phyloP scores from a whole-genome alignment of 2,888 invertebrate species.

The Heteropelma amictum region DNA sequence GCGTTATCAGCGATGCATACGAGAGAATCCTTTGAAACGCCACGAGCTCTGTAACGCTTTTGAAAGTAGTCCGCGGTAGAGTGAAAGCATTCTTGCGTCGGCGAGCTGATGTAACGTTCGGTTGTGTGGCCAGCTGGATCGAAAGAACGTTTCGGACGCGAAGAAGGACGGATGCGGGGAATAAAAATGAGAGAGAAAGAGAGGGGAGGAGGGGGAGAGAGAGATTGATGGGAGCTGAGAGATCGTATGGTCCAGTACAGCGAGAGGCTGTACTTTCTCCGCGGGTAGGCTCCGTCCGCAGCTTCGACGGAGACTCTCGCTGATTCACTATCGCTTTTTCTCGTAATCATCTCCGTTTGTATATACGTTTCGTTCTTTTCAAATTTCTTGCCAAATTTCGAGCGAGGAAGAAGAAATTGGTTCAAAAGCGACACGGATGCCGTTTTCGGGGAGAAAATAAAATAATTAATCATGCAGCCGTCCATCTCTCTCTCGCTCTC shows the following conservation, averaged over 20 bases:
- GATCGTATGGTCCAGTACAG: slow-evolving; percentile 60
- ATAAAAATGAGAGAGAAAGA: slow-evolving; percentile 17
- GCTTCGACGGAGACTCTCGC: slow-evolving; percentile 19
- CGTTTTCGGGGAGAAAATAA: too few species aligned
- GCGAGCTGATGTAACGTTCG: slow-evolving; percentile 7
- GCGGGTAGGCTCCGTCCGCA: slow-evolving; percentile 37
- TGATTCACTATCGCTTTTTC: slow-evolving; percentile 66
- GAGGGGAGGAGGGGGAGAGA: slow-evolving; percentile 65
- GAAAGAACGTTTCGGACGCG: background rate
- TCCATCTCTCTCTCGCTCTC: too few species aligned
- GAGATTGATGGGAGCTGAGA: slow-evolving; percentile 62
- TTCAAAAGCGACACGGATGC: too few species aligned
- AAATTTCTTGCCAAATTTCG: background rate
- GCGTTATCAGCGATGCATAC: slow-evolving; percentile 35
- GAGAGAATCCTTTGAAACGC: slow-evolving; percentile 17
- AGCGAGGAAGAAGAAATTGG: background rate
- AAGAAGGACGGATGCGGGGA: slow-evolving; percentile 1
- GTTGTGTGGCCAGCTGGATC: background rate
- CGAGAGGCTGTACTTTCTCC: slow-evolving; percentile 65
- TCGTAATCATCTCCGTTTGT: slow-evolving; percentile 7
- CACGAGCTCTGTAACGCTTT: slow-evolving; percentile 10
- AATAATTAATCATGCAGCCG: too few species aligned
- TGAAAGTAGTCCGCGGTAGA: slow-evolving; percentile 15
- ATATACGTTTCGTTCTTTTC: slow-evolving; percentile 4
- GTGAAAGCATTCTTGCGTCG: slow-evolving; percentile 49